phyloP scores from a whole-genome alignment of 1,140 invertebrate genomes.

The Bombus affinis region DNA sequence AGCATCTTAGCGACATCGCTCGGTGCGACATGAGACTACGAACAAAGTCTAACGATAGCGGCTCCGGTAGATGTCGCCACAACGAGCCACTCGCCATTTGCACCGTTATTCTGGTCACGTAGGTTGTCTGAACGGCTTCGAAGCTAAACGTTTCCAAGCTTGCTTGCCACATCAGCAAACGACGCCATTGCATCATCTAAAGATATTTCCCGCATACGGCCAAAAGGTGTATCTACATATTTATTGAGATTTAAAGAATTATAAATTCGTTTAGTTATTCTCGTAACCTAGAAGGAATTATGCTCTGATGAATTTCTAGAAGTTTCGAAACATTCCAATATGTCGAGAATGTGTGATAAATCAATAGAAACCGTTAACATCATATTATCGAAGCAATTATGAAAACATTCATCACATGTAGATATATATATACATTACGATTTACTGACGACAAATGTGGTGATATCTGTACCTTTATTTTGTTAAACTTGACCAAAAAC shows the following conservation, averaged over 20 bases:
- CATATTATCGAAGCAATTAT: background rate
- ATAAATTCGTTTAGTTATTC: background rate
- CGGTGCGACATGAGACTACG: background rate
- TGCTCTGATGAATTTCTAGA: conserved; percentile 9
- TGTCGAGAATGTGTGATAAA: background rate
- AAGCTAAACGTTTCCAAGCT: conserved; percentile 46
- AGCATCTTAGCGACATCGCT: conserved; percentile 60
- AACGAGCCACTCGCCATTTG: conserved; percentile 61
- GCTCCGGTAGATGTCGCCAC: conserved; percentile 68
- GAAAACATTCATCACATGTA: background rate
- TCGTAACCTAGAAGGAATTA: background rate
- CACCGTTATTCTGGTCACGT: conserved; percentile 51
- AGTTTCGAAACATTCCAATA: background rate
- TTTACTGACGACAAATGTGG: background rate
- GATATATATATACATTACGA: background rate
- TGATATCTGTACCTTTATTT: background rate
- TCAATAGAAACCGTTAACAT: background rate
- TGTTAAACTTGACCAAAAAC: background rate
- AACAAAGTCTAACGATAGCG: background rate
- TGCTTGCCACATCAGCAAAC: conserved; percentile 75
- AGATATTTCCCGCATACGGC: conserved; percentile 33
- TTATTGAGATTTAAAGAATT: conserved; percentile 12
- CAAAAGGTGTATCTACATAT: conserved; percentile 21
- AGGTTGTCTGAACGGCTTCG: conserved; percentile 36
- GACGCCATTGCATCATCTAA: conserved; percentile 74